A percentile compares a stretch with the other conserved stretches of the same genome.
Conservation (phyloP, 2,113 vertebrate genomes). For the Pagrus major region DNA sequence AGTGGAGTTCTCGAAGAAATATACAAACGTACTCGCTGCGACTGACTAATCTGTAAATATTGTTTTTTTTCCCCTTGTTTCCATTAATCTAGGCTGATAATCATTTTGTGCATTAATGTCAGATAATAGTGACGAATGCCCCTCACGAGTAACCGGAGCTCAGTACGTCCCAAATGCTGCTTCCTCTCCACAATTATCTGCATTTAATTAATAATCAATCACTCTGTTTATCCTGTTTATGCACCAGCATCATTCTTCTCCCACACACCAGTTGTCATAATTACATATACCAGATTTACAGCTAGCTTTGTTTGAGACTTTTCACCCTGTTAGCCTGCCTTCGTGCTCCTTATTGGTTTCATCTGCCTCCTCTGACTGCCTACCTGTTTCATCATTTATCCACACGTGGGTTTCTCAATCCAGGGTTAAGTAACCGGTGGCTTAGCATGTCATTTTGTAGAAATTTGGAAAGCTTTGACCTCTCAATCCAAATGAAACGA, state of each 20-base stretch:
- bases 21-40: no score
- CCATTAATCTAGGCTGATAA: no score
- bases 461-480: neutral
- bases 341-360: neutral
- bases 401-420: neutral
- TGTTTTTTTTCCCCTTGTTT: no score
- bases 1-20: no score
- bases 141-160: no score
- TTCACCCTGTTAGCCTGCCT: neutral
- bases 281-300: neutral
- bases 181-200: neutral
- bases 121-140: no score
- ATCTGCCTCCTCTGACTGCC: conserved; percentile 24
- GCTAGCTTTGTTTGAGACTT: neutral
- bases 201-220: neutral
- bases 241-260: neutral
- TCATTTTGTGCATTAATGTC: no score
- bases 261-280: neutral
- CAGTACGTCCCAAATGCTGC: no score
- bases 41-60: no score
- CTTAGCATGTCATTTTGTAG: no score
- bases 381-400: conserved; percentile 27
- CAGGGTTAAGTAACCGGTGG: no score
- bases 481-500: neutral
- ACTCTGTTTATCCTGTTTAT: neutral